Evolutionary conservation across 2,113 vertebrate genomes (phyloP).

Genomic region (Panthera uncia): DNA sequence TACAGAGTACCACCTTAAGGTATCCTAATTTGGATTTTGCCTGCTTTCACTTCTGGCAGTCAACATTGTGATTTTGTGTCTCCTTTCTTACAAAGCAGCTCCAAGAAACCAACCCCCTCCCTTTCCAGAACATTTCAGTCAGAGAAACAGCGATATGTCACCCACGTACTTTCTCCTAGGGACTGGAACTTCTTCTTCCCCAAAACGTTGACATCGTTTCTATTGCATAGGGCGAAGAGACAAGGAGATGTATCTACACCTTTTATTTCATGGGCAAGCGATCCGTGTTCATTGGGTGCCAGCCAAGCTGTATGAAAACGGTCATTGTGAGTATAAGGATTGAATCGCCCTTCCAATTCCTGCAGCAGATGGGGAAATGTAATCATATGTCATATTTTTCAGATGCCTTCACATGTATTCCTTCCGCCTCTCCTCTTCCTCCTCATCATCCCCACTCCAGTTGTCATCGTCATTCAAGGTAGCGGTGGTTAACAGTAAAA

Average conservation of each 20-base stretch:
- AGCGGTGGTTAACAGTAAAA: not conserved
- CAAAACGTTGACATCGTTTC: not conserved
- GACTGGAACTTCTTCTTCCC: not conserved
- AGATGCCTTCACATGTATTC: not conserved
- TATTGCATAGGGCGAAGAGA: conserved; percentile 77
- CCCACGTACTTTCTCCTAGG: not conserved
- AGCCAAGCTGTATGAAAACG: conserved; percentile 81
- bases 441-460: not conserved
- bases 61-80: not conserved
- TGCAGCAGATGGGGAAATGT: no score
- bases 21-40: not conserved
- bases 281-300: conserved; percentile 86
- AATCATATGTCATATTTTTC: not conserved
- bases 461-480: no score
- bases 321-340: conserved; percentile 85
- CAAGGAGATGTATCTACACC: conserved; percentile 83
- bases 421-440: not conserved
- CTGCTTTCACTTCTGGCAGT: not conserved
- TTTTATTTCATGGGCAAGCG: conserved; percentile 76
- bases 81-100: not conserved
- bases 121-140: not conserved
- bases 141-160: not conserved
- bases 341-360: no score
- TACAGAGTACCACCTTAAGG: not conserved
- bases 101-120: not conserved